Percentiles rank a stretch among this genome's conserved stretches.
These are phyloP conservation scores for Esox masquinongy DNA, from an alignment of 2,797 vertebrate species.

Conservation along the genomic window DNA sequence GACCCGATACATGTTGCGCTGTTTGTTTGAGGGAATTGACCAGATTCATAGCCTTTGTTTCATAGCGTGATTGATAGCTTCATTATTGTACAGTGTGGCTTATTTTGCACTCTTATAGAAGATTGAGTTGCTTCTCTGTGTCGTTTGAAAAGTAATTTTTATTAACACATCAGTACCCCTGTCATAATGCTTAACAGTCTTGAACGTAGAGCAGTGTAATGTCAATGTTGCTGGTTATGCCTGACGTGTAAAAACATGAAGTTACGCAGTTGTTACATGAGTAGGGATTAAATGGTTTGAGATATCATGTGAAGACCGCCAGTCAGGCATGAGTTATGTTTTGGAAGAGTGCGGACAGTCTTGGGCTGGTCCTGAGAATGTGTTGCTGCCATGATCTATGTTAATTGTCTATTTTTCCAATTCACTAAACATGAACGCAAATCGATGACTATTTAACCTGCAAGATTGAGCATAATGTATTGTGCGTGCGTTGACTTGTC, in stretches of 20 bases:
- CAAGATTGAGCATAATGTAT: slow-evolving; percentile 41
- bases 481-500: slow-evolving; percentile 2
- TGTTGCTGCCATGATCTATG: slow-evolving; percentile 55
- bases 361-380: slow-evolving; percentile 90
- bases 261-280: slow-evolving; percentile 48
- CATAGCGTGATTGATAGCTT: neutral
- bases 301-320: slow-evolving; percentile 53
- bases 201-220: slow-evolving; percentile 21
- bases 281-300: slow-evolving; percentile 24
- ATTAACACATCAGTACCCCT: slow-evolving; percentile 15
- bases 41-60: slow-evolving; percentile 9
- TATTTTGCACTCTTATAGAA: neutral
- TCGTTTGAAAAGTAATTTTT: slow-evolving; percentile 8
- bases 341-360: slow-evolving; percentile 71
- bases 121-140: slow-evolving; percentile 1
- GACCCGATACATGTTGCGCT: neutral
- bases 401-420: slow-evolving; percentile 72
- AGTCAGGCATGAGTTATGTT: slow-evolving; percentile 54
- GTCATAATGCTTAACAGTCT: slow-evolving; percentile 43
- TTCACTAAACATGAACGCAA: slow-evolving; percentile 52
- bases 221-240: slow-evolving; percentile 39
- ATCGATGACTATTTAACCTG: slow-evolving; percentile 43
- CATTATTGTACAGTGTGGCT: slow-evolving; percentile 8
- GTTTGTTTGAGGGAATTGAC: slow-evolving; percentile 1
- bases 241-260: slow-evolving; percentile 17